Base-by-base conservation (phyloP, 30 jellyfish, hydroid and myxozoan species). In the Nemopilema nomurai region DNA sequence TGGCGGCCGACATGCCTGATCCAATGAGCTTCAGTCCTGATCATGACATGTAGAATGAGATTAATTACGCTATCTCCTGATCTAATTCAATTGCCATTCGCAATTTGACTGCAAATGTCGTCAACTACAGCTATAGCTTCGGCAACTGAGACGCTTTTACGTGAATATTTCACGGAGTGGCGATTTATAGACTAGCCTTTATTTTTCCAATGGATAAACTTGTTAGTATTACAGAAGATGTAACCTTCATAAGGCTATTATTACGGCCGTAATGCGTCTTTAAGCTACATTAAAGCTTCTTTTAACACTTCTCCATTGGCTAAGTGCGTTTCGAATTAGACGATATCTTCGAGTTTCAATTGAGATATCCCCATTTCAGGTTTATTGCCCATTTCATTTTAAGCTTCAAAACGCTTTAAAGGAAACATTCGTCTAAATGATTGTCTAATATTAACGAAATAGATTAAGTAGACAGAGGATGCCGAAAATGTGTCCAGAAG, bases 1-100 rank as follows among this genome's bases (percentile, higher is more conserved):
- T 79, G 89, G 89, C 89, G 81, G 71, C 80, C 89, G 69, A 29
- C 41, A 9, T 29, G 24, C 73, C 16, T 64, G 33, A 79, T 79
- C 81, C 89, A 79, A 29, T 74, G 53, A 71, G 63, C 31, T 25
- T 30, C 23, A 69, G 71, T 79, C 41, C 71, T 67, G 28, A 67
- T 50, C 49, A 64, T 79, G 89, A 79, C 89, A 79, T 30, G 26
- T 67, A 8, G 21, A 67, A 79, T 49, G 9, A 49, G 80, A 79
- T 65, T 79, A 79, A 79, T 79, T 67, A 62, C 27, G 66, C 23
- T 49, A 19, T 21, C 26, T 76, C 51, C 25, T 18, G 53, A 49
- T 62, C 24, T 20, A 51, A 76, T 19, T 18, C 51, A 31, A 73
- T 73, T 32, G 49, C 49, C 83, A 73, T 66, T 19, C 21, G 25